Evolutionary conservation across 2,888 invertebrate genomes (phyloP).

Genomic region (Cryptus viduatorius): DNA sequence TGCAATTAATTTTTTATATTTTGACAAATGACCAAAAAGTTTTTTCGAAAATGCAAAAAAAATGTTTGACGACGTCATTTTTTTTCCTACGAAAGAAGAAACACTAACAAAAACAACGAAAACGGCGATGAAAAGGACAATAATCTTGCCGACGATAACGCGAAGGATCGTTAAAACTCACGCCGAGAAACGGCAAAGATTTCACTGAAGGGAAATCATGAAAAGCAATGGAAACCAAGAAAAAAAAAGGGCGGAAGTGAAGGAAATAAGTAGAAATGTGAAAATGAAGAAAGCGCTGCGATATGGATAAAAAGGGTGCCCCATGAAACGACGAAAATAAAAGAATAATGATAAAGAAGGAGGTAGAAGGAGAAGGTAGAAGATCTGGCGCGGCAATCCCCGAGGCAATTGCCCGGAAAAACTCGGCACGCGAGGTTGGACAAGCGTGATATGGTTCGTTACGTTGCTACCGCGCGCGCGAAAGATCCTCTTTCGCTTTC

Average conservation of each 20-base stretch:
- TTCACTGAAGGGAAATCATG: too few species aligned
- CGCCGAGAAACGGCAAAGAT: too few species aligned
- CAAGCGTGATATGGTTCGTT: slow-evolving; percentile 67
- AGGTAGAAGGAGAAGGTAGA: slow-evolving; percentile 9
- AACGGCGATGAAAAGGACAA: not conserved
- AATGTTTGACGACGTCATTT: not conserved
- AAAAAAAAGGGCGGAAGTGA: not conserved
- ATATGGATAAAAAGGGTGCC: slow-evolving; percentile 19
- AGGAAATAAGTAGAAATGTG: slow-evolving; percentile 34
- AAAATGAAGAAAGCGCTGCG: slow-evolving; percentile 37
- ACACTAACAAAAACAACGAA: not conserved
- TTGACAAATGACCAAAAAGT: not conserved
- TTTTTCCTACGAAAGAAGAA: not conserved
- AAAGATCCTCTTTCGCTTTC: slow-evolving; percentile 14
- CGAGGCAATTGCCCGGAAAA: slow-evolving; percentile 72
- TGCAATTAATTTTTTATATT: too few species aligned
- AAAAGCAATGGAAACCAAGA: too few species aligned
- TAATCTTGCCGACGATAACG: too few species aligned
- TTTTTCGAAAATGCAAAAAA: not conserved
- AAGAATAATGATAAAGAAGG: slow-evolving; percentile 5
- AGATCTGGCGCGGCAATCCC: slow-evolving; percentile 67
- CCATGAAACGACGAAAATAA: slow-evolving; percentile 21
- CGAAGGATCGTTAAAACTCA: too few species aligned
- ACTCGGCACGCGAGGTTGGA: slow-evolving; percentile 66
- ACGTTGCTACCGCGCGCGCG: slow-evolving; percentile 13